Conservation (phyloP, 2,113 vertebrate genomes). For the Orcinus orca region DNA sequence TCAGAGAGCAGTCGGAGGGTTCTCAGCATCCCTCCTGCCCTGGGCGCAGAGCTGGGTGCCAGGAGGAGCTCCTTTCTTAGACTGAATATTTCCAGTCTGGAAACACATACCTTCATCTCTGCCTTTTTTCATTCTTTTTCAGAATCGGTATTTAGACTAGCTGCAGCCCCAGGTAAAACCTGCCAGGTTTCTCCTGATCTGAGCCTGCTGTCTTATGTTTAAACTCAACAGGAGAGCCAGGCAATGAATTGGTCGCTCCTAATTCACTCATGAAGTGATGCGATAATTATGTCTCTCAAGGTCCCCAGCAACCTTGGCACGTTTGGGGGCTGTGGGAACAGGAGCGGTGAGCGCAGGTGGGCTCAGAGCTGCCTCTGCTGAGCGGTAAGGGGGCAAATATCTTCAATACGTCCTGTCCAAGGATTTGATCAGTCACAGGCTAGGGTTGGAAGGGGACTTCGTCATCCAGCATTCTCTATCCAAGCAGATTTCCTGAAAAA, state of each 20-base stretch:
- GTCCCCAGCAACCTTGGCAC: accelerated
- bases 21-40: too few relatives aligned
- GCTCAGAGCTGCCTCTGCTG: not conserved
- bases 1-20: not conserved
- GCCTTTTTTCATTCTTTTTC: not conserved
- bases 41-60: accelerated
- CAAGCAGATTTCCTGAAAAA: not conserved
- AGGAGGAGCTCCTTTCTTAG: too few relatives aligned
- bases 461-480: not conserved
- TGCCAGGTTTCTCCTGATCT: not conserved
- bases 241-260: not conserved
- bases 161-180: not conserved
- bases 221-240: not conserved
- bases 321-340: not conserved
- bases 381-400: not conserved
- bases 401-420: accelerated
- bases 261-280: not conserved
- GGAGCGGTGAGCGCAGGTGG: accelerated
- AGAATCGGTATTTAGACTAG: not conserved
- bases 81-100: not conserved
- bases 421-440: too few relatives aligned
- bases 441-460: not conserved
- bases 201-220: not conserved
- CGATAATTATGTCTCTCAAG: not conserved
- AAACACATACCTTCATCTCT: not conserved